Evolutionary conservation across 1,140 invertebrate species (phyloP).

Genomic region (Aleiodes sp.): DNA sequence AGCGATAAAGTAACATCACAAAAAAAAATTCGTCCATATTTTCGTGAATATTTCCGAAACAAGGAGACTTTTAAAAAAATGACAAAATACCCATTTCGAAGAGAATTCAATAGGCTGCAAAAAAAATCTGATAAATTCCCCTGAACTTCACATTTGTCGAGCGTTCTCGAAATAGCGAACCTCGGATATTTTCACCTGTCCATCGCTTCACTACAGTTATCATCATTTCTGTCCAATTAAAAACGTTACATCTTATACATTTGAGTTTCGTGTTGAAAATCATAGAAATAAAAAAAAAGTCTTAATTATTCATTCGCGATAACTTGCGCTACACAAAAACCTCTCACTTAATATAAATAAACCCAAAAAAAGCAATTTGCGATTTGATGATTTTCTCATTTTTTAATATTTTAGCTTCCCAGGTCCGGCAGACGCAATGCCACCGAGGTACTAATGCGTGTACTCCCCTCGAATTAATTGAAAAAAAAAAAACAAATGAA

Average conservation of each 20-base stretch:
- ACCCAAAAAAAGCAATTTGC: conserved; percentile 58
- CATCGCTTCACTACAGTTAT: not conserved
- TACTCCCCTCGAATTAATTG: conserved; percentile 35
- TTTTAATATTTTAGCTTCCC: conserved; percentile 68
- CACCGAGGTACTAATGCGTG: conserved; percentile 64
- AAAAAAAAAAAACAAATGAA: conserved; percentile 32
- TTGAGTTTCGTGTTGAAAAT: conserved; percentile 29
- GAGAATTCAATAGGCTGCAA: no score
- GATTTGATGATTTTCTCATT: conserved; percentile 57
- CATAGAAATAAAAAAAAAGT: not conserved
- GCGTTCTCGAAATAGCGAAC: no score
- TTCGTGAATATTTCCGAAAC: no score
- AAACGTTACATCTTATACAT: conserved; percentile 65
- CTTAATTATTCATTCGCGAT: not conserved
- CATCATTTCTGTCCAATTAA: not conserved
- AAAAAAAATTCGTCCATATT: no score
- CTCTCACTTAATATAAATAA: conserved; percentile 16
- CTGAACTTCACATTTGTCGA: no score
- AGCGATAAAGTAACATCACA: no score
- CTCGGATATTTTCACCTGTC: not conserved
- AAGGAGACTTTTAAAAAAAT: no score
- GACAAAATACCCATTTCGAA: no score
- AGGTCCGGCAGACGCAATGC: conserved; percentile 67
- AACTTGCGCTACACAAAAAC: not conserved
- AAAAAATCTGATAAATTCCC: no score